These are phyloP conservation scores for Phengaris arion DNA, from an alignment of 2,888 invertebrate genomes.

Conservation along the genomic window DNA sequence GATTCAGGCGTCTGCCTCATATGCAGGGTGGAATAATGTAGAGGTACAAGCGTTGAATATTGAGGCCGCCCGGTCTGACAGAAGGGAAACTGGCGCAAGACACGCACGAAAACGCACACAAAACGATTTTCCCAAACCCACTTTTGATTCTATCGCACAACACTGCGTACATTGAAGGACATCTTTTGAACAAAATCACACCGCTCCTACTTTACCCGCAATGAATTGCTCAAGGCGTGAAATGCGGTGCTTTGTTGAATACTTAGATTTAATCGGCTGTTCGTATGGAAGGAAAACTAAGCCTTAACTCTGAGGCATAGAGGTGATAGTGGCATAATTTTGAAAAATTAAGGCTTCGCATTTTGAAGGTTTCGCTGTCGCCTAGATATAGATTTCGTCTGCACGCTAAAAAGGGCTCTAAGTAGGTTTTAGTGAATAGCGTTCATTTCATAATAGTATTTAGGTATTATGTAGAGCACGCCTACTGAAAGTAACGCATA, in stretches of 20 bases:
- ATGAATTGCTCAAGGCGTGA: conserved; percentile 4
- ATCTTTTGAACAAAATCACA: not conserved
- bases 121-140: conserved; percentile 42
- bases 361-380: conserved; percentile 58
- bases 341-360: conserved; percentile 60
- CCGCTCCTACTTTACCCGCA: not conserved
- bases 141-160: not conserved
- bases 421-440: conserved; percentile 23
- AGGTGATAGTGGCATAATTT: conserved; percentile 44
- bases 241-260: not conserved
- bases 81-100: conserved; percentile 66
- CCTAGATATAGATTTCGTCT: conserved; percentile 52
- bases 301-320: conserved; percentile 43
- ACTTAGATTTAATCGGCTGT: not conserved
- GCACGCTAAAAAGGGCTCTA: conserved; percentile 43
- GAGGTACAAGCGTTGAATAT: conserved; percentile 68
- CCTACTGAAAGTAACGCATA: not conserved
- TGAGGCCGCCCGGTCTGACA: conserved; percentile 66
- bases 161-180: conserved; percentile 1
- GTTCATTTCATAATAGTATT: conserved; percentile 33
- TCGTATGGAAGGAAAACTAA: conserved; percentile 44
- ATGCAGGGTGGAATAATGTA: conserved; percentile 72
- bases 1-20: conserved; percentile 44
- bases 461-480: conserved; percentile 10
- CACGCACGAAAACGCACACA: conserved; percentile 74